Evolutionary conservation across 2,797 vertebrate species (phyloP).

Genomic region (Pseudochirops corinnae): DNA sequence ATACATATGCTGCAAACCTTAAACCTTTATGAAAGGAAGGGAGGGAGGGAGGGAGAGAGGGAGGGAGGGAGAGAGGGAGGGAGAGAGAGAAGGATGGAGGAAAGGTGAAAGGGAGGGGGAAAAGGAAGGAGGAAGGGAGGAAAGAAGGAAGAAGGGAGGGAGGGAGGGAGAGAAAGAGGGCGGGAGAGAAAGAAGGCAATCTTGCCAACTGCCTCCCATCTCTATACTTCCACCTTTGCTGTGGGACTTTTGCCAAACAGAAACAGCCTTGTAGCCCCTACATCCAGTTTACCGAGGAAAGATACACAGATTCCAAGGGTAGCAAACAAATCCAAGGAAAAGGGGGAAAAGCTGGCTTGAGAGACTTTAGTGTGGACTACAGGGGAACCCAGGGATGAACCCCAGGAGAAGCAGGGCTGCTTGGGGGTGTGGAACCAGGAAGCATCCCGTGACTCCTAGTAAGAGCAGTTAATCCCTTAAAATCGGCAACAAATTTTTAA

Average conservation of each 20-base stretch:
- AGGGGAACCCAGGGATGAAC: not conserved
- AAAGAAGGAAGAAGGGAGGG: rapidly evolving
- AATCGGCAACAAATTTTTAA: not conserved
- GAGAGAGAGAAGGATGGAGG: too few species aligned
- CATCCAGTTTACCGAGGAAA: not conserved
- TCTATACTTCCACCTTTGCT: not conserved
- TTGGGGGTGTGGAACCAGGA: not conserved
- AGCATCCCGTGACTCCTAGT: not conserved
- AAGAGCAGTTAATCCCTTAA: not conserved
- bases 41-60: too few species aligned
- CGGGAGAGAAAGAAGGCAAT: not conserved
- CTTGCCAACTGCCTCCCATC: not conserved
- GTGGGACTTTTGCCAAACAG: not conserved
- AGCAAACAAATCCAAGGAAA: not conserved
- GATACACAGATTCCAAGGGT: not conserved
- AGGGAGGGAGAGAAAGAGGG: rapidly evolving
- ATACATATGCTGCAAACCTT: not conserved
- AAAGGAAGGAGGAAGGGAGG: not conserved
- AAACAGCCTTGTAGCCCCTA: not conserved
- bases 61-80: rapidly evolving
- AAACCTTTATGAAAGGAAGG: not conserved
- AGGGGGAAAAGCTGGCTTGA: not conserved
- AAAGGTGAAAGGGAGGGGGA: too few species aligned
- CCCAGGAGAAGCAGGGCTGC: not conserved
- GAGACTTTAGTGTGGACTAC: not conserved